Conservation (phyloP, 2,888 invertebrate species). For the Teleogryllus oceanicus region DNA sequence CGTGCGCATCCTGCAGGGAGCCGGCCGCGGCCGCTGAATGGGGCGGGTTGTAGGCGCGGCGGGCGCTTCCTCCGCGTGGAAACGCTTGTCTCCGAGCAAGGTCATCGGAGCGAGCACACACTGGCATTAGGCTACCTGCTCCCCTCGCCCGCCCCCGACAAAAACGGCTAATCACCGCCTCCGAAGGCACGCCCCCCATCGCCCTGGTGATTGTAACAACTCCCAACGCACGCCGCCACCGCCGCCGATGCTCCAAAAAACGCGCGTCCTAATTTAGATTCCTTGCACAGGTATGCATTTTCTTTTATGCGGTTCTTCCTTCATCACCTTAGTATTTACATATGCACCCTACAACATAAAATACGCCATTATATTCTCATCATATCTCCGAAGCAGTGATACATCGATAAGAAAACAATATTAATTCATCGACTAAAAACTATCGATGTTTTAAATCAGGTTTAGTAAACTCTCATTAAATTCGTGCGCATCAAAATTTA, state of each 20-base stretch:
- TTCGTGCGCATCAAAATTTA: too few species aligned
- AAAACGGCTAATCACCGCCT: conserved; percentile 18
- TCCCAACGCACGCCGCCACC: background rate
- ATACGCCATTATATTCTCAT: too few species aligned
- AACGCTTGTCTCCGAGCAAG: conserved; percentile 7
- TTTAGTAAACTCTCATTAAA: too few species aligned
- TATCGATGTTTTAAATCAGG: too few species aligned
- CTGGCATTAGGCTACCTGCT: background rate
- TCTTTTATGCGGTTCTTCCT: background rate
- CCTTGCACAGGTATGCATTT: background rate
- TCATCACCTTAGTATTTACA: too few species aligned
- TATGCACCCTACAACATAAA: too few species aligned
- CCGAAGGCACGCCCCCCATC: background rate
- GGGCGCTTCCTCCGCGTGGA: background rate
- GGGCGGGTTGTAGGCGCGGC: too few species aligned
- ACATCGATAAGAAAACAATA: too few species aligned
- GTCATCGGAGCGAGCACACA: background rate
- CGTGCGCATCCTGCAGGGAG: too few species aligned
- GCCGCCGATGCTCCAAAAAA: background rate
- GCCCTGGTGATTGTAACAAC: background rate
- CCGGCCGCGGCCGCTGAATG: too few species aligned
- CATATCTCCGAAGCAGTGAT: too few species aligned
- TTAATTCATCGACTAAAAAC: too few species aligned
- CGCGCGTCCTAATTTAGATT: background rate
- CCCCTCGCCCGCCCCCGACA: background rate